Percentiles rank a stretch among this genome's conserved stretches.
Conservation (phyloP, 2,888 invertebrate genomes). For the Smittia aterrima region DNA sequence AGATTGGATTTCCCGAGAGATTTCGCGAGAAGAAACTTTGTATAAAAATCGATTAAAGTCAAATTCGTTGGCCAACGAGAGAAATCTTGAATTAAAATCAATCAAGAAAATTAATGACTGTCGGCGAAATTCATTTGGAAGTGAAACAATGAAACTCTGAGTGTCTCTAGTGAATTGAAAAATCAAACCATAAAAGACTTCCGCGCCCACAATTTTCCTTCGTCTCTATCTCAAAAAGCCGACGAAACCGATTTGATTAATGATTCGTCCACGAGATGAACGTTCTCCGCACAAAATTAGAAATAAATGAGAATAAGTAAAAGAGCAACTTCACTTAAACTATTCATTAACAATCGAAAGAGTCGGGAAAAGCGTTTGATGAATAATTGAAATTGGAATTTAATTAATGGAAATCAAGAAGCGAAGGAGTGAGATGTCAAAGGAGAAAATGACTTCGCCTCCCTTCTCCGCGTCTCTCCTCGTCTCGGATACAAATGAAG, state of each 20-base stretch:
- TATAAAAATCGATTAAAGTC: too few species aligned
- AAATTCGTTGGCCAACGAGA: too few species aligned
- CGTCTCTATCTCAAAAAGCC: too few species aligned
- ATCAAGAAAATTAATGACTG: slow-evolving; percentile 11
- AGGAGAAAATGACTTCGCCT: not conserved
- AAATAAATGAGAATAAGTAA: not conserved
- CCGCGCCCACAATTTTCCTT: slow-evolving; percentile 21
- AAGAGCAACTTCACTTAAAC: not conserved
- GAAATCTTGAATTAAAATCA: too few species aligned
- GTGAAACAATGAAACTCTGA: not conserved
- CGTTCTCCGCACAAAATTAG: not conserved
- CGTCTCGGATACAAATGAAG: slow-evolving; percentile 32
- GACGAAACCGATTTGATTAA: not conserved
- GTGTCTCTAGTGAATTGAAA: slow-evolving; percentile 20
- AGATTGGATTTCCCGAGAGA: too few species aligned
- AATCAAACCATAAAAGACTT: slow-evolving; percentile 4
- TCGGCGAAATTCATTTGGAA: not conserved
- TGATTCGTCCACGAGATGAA: not conserved
- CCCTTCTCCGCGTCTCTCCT: not conserved
- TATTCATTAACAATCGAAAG: slow-evolving; percentile 13
- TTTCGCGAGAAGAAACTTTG: too few species aligned
- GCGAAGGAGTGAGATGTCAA: not conserved
- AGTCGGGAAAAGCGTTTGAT: slow-evolving; percentile 18
- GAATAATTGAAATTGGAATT: slow-evolving; percentile 20
- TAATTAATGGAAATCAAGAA: slow-evolving; percentile 25